These are phyloP conservation scores for Lordiphosa clarofinis DNA, from an alignment of 1,140 invertebrate species.

Conservation along the genomic window DNA sequence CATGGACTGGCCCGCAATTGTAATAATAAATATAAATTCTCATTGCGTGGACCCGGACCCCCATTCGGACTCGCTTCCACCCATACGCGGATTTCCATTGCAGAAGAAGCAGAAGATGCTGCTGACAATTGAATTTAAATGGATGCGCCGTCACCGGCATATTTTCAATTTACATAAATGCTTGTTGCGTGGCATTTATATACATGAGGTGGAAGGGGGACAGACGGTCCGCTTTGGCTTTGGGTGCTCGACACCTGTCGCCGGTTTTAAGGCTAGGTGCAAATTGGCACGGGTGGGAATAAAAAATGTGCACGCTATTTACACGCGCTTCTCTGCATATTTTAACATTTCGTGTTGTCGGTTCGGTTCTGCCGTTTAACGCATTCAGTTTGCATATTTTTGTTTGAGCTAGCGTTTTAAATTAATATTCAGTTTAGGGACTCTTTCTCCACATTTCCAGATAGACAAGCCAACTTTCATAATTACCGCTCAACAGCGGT, in stretches of 20 bases:
- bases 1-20: slow-evolving; percentile 48
- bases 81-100: slow-evolving; percentile 37
- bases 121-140: slow-evolving; percentile 75
- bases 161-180: slow-evolving; percentile 78
- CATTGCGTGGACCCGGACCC: slow-evolving; percentile 45
- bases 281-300: slow-evolving; percentile 46
- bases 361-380: slow-evolving; percentile 39
- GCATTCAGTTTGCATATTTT: slow-evolving; percentile 66
- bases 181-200: slow-evolving; percentile 71
- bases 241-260: slow-evolving; percentile 43
- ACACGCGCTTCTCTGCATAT: slow-evolving; percentile 52
- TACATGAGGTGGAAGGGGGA: slow-evolving; percentile 1
- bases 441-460: background rate
- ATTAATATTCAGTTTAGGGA: slow-evolving; percentile 44
- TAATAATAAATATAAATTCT: slow-evolving; percentile 66
- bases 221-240: background rate
- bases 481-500: too few species aligned
- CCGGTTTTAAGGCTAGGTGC: slow-evolving; percentile 39
- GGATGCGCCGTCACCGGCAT: slow-evolving; percentile 55
- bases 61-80: slow-evolving; percentile 21
- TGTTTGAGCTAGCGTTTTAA: slow-evolving; percentile 47
- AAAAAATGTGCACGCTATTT: slow-evolving; percentile 47
- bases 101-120: slow-evolving; percentile 29
- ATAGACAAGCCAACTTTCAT: too few species aligned
- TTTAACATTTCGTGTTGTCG: slow-evolving; percentile 7